Evolutionary conservation across 2,113 vertebrate species (phyloP).

Genomic region (Sylvilagus bachmani): DNA sequence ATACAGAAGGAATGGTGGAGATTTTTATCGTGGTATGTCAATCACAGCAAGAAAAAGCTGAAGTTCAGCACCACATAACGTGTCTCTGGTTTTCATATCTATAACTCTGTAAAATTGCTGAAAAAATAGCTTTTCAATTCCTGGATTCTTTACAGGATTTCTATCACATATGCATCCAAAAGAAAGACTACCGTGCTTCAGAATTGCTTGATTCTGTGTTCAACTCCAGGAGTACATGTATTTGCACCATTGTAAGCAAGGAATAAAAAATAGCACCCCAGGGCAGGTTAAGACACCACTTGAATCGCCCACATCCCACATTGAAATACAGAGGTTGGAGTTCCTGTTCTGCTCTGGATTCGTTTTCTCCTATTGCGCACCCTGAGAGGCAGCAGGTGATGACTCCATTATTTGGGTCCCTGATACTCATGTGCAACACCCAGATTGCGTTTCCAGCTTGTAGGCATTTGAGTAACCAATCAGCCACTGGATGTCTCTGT

Average conservation of each 20-base stretch:
- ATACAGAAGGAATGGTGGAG: background rate
- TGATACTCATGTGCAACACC: no score
- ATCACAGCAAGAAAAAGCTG: conserved; percentile 47
- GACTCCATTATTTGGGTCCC: no score
- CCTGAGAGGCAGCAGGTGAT: no score
- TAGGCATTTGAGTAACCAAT: no score
- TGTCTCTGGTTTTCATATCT: conserved; percentile 51
- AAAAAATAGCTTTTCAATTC: conserved; percentile 17
- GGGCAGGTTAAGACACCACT: no score
- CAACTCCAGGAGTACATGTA: background rate
- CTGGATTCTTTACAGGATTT: background rate
- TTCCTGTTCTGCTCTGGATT: no score
- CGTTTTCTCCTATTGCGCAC: no score
- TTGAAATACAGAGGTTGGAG: no score
- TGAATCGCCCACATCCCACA: no score
- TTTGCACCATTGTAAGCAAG: background rate
- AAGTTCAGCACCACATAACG: background rate
- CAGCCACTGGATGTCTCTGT: no score
- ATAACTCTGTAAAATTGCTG: conserved; percentile 25
- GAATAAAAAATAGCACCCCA: background rate
- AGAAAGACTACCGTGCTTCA: background rate
- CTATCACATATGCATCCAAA: background rate
- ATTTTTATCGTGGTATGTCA: conserved; percentile 59
- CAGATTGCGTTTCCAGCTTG: no score
- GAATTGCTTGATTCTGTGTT: conserved; percentile 10